Evolutionary conservation across 1,140 invertebrate species (phyloP).

Genomic region (Brachionus calyciflorus): DNA sequence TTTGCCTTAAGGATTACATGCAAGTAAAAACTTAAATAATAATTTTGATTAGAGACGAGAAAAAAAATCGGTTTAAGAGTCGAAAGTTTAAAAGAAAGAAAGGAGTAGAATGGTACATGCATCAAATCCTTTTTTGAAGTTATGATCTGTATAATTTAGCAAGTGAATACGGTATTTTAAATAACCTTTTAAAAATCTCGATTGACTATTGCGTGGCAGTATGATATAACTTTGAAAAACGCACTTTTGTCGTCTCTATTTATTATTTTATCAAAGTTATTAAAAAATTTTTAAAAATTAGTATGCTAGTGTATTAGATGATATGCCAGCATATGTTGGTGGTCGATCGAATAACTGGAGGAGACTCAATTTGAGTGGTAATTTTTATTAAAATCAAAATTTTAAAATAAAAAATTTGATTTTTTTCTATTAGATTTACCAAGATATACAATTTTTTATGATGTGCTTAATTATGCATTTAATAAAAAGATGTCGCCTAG

Average conservation of each 20-base stretch:
- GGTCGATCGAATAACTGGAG: constrained; percentile 21
- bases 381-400: neutral
- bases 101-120: too few relatives aligned
- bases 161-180: too few relatives aligned
- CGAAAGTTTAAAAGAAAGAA: too few relatives aligned
- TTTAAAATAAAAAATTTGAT: neutral
- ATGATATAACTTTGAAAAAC: too few relatives aligned
- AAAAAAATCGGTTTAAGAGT: too few relatives aligned
- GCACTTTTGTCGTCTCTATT: too few relatives aligned
- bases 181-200: too few relatives aligned
- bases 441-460: constrained; percentile 58
- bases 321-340: constrained; percentile 32
- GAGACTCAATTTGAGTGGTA: constrained; percentile 30
- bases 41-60: neutral
- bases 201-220: too few relatives aligned
- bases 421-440: constrained; percentile 53
- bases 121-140: too few relatives aligned
- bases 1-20: constrained; percentile 61
- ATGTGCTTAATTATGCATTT: constrained; percentile 58
- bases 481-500: constrained; percentile 53
- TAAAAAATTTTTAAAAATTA: neutral
- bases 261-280: too few relatives aligned
- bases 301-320: constrained; percentile 38
- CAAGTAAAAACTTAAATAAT: constrained; percentile 52
- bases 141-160: too few relatives aligned